phyloP scores from a whole-genome alignment of 2,797 vertebrate genomes.

The Rhadinocentrus ornatus region DNA sequence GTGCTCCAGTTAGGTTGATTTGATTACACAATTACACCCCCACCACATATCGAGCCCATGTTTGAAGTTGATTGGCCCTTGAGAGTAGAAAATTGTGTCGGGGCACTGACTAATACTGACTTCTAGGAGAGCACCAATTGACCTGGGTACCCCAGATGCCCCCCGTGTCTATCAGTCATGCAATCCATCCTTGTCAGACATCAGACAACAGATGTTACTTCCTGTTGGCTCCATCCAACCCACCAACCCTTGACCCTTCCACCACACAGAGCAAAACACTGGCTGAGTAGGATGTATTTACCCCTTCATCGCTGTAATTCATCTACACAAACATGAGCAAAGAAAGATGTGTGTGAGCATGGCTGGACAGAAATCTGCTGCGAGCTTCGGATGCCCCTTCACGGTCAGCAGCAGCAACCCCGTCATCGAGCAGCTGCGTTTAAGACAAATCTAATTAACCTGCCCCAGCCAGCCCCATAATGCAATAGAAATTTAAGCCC shows the following conservation, averaged over 20 bases:
- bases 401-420: neutral
- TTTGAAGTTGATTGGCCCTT: constrained; percentile 78
- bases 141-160: constrained; percentile 67
- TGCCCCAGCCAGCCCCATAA: constrained; percentile 63
- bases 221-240: constrained; percentile 63
- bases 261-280: neutral
- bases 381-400: neutral
- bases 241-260: constrained; percentile 49
- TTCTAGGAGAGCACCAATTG: constrained; percentile 53
- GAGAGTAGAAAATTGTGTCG: constrained; percentile 60
- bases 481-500: constrained; percentile 73
- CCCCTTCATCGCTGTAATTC: too few species aligned
- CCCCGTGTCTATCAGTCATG: constrained; percentile 74
- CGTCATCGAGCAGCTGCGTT: constrained; percentile 72
- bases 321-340: neutral
- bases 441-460: constrained; percentile 76
- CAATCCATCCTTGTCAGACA: constrained; percentile 75
- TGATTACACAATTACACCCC: constrained; percentile 69
- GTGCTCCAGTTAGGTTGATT: constrained; percentile 52
- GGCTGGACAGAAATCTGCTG: neutral
- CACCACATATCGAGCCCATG: constrained; percentile 37
- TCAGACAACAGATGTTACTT: constrained; percentile 82
- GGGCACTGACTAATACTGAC: constrained; percentile 65
- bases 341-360: neutral
- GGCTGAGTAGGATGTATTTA: too few species aligned